A percentile compares a stretch with the other conserved stretches of the same genome.
Evolutionary conservation across 2,888 invertebrate species (phyloP).

Genomic region (Branchinecta sandiegonensis): DNA sequence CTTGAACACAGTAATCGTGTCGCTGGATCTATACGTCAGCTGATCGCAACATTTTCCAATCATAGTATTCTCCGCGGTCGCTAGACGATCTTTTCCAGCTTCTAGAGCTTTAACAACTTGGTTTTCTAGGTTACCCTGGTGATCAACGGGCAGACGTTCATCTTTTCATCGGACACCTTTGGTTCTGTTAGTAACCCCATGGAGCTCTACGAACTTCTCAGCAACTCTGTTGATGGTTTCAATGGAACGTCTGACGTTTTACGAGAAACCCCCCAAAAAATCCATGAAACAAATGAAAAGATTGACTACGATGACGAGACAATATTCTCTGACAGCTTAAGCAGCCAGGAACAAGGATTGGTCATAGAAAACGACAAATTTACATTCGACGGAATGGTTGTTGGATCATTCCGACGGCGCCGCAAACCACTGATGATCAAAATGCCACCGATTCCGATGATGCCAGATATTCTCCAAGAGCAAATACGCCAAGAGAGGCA

Average conservation of each 20-base stretch:
- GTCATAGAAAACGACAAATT: slow-evolving; percentile 8
- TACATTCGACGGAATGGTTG: slow-evolving; percentile 3
- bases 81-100: no score
- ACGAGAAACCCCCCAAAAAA: neutral
- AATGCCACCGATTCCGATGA: slow-evolving; percentile 12
- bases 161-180: slow-evolving; percentile 12
- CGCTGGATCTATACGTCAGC: no score
- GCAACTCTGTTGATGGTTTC: neutral
- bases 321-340: neutral
- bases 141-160: slow-evolving; percentile 6
- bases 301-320: neutral
- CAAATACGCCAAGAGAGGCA: slow-evolving; percentile 1
- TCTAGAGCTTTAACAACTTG: neutral
- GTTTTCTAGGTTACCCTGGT: slow-evolving; percentile 4
- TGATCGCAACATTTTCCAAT: no score
- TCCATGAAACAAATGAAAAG: neutral
- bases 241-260: neutral
- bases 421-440: neutral
- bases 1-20: no score
- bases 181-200: neutral
- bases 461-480: neutral
- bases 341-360: neutral
- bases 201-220: neutral
- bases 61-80: no score
- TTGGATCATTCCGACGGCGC: neutral